Base-by-base conservation (phyloP, 2,113 vertebrate genomes). In the Peromyscus maniculatus region DNA sequence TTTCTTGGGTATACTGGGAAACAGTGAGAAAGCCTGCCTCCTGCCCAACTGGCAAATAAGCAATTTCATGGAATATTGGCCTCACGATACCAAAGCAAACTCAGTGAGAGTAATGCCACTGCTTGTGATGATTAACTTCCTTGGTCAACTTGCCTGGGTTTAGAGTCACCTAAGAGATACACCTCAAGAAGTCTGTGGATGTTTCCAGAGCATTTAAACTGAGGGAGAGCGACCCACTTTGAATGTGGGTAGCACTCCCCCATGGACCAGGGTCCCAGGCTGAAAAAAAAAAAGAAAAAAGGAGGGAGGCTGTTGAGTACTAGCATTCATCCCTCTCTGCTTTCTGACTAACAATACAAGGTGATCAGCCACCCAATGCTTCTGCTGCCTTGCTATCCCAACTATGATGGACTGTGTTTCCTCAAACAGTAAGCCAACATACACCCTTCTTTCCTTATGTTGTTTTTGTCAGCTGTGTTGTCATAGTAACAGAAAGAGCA, bases 191-290 rank as follows among this genome's bases (percentile, higher is more conserved):
- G 28, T 21, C 39, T 66, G 8, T 49, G 22, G 3, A 4, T 87
- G 11, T 49, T 52, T 67, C 39, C 46, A 67, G 0, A 15, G 64
- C 52, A 21, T 31, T 24, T 46, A 46, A 33, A 17, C 39, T 67
- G 59, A 46, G 26, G 43, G 46, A 15, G 2, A 62, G 2, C 66
- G 7, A 19, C 59, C 1, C 39, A 66, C 39, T 31, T 49, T 69
- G 31, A 36, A 52, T 24, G 31, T 69, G 64, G 5, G 1, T 87
- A 21, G 31, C 28, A 66, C 39, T 43, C 1, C 4, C 15, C 17
- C 17, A 49, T 6, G 62, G 26, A 49, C 16, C 1, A 0, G 4
- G 8, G 2, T 67, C 31, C 5, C 16, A 36, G 26, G 15, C n/a
- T 67, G 9, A 87, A 36, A 36, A 43, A 36, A 36, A 31, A 67